Evolutionary conservation across 2,797 vertebrate species (phyloP).

Genomic region (Acrossocheilus fasciatus): DNA sequence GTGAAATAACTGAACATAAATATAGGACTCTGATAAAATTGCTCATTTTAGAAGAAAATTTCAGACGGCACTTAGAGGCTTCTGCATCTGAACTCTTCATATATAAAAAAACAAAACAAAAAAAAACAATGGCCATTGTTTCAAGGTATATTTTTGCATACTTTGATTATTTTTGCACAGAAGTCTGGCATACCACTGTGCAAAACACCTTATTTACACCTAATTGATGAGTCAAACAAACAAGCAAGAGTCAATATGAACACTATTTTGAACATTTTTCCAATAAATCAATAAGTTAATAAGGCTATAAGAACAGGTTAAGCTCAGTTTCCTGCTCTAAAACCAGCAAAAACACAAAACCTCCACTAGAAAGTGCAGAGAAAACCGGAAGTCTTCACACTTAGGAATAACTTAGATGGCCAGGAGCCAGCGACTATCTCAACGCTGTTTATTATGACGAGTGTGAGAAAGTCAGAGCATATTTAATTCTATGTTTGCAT

Average conservation of each 20-base stretch:
- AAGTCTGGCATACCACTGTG: neutral
- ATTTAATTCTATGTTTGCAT: neutral
- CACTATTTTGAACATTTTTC: neutral
- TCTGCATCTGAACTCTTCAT: too few species aligned
- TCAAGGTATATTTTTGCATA: too few species aligned
- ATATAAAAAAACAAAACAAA: too few species aligned
- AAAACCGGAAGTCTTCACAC: neutral
- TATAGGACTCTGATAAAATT: too few species aligned
- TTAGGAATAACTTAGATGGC: neutral
- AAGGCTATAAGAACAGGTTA: neutral
- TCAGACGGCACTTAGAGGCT: too few species aligned
- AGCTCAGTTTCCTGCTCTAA: neutral
- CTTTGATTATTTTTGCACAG: neutral
- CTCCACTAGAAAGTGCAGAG: neutral
- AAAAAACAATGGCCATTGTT: neutral
- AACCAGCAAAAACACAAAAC: neutral
- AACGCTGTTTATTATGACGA: neutral
- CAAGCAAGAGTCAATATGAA: neutral
- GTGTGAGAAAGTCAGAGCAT: neutral
- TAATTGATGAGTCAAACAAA: neutral
- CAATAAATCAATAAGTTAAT: neutral
- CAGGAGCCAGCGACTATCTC: neutral
- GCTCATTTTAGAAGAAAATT: too few species aligned
- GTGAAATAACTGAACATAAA: too few species aligned
- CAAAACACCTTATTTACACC: neutral